Base-by-base conservation (phyloP, 1,140 invertebrate species). In the Neodiprion fabricii region DNA sequence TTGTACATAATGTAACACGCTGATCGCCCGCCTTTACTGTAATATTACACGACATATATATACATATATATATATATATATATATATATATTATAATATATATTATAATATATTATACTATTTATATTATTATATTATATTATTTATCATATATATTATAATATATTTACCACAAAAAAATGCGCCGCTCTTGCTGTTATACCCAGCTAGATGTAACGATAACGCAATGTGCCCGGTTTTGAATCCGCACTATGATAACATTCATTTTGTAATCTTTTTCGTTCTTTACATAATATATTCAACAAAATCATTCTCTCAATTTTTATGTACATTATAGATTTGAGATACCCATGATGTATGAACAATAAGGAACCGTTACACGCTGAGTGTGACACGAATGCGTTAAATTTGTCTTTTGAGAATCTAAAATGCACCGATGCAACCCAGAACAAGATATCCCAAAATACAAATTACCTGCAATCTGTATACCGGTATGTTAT, bases 41-140 rank as follows among this genome's bases (percentile, higher is more conserved):
- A 77, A 75, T 79, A 73, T 80, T 77, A 78, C 77, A 76, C 76
- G 76, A 71, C 40, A 77, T 77, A 78, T 76, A 74, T 65, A 78
- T 72, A 74, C 67, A 73, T 14, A 74, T 74, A 77, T 68, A 77
- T 67, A 68, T 72, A 67, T 17, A 17, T 17, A 17, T 68, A 79
- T 71, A 69, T 61, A 71, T 11, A 67, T 61, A 61, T 61, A 61
- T 17, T 17, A 61, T 17, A 61, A 61, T 17, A 17, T 61, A 61
- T 14, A 14, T 17, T 61, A 61, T 61, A 17, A 12, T 12, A 61
- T 61, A 14, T 61, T 61, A 17, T 61, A 17, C 53, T 14, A 17
- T 61, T 12, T 12, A 12, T 61, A 61, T 61, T 61, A 61, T 61
- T 61, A 61, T 61, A 61, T 61, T 61, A 61, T 17, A 61, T 17